Percentiles rank a stretch among this genome's conserved stretches.
Conservation (phyloP, 2,888 invertebrate species). For the Thalpophila matura region DNA sequence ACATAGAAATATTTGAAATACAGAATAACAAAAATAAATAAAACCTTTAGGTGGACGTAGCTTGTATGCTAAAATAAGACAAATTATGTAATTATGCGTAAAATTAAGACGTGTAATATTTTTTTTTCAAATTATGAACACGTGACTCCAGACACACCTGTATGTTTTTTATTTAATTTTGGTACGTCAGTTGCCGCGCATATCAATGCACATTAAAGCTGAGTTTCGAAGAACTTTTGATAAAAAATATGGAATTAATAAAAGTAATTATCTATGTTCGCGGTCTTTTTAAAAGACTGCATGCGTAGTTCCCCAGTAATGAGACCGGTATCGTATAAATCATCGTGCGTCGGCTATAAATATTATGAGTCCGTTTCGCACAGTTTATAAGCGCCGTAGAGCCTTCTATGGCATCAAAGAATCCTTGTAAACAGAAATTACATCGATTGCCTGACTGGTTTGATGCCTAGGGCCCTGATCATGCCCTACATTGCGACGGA, state of each 20-base stretch:
- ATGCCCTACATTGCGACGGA: constrained; percentile 34
- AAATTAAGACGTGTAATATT: too few species aligned
- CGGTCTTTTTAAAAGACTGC: constrained; percentile 10
- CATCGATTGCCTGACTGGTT: constrained; percentile 49
- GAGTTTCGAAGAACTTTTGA: background rate
- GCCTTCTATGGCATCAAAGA: constrained; percentile 56
- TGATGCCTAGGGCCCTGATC: constrained; percentile 42
- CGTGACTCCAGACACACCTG: constrained; percentile 12
- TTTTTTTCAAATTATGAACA: background rate
- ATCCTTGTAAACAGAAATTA: constrained; percentile 56
- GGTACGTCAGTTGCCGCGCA: background rate
- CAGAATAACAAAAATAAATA: too few species aligned
- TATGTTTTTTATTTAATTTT: constrained; percentile 7
- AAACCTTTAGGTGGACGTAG: too few species aligned
- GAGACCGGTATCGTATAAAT: constrained; percentile 50
- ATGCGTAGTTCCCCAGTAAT: constrained; percentile 14
- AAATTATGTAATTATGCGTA: too few species aligned
- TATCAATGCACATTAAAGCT: background rate
- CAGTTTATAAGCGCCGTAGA: constrained; percentile 30
- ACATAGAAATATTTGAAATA: too few species aligned
- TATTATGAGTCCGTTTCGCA: constrained; percentile 53
- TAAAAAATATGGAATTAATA: background rate
- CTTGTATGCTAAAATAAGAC: background rate
- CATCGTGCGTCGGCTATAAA: constrained; percentile 55
- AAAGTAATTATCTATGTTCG: constrained; percentile 12